Evolutionary conservation across 2,888 invertebrate genomes (phyloP).

Genomic region (Athetis lepigone): DNA sequence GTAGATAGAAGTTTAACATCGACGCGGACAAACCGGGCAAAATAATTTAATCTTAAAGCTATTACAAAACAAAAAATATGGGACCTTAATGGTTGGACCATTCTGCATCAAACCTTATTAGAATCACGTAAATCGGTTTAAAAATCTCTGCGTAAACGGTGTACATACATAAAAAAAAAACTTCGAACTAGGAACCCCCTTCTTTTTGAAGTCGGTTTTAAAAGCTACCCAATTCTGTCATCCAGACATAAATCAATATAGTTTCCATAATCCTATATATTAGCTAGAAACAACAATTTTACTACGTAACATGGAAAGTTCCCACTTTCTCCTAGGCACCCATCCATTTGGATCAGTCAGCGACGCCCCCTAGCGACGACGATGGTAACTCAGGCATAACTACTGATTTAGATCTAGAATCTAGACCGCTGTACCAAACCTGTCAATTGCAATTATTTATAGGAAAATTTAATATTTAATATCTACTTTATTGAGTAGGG

Average conservation of each 20-base stretch:
- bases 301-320: slow-evolving; percentile 46
- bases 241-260: background rate
- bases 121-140: too few relatives aligned
- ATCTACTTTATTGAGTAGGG: slow-evolving; percentile 30
- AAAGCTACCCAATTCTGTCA: too few relatives aligned
- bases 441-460: slow-evolving; percentile 58
- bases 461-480: slow-evolving; percentile 60
- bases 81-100: too few relatives aligned
- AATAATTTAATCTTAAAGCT: too few relatives aligned
- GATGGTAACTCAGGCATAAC: slow-evolving; percentile 46
- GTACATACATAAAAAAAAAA: too few relatives aligned
- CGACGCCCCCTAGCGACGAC: slow-evolving; percentile 50
- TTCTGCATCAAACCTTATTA: too few relatives aligned
- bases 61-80: too few relatives aligned
- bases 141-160: too few relatives aligned
- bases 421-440: slow-evolving; percentile 35
- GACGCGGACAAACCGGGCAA: too few relatives aligned
- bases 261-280: slow-evolving; percentile 10
- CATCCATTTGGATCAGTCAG: slow-evolving; percentile 55
- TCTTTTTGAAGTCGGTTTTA: too few relatives aligned
- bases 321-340: slow-evolving; percentile 57
- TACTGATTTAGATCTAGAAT: slow-evolving; percentile 51
- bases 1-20: too few relatives aligned
- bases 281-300: slow-evolving; percentile 34
- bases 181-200: too few relatives aligned